Conservation (phyloP, 2,888 invertebrate species). For the Cerastoderma edule region DNA sequence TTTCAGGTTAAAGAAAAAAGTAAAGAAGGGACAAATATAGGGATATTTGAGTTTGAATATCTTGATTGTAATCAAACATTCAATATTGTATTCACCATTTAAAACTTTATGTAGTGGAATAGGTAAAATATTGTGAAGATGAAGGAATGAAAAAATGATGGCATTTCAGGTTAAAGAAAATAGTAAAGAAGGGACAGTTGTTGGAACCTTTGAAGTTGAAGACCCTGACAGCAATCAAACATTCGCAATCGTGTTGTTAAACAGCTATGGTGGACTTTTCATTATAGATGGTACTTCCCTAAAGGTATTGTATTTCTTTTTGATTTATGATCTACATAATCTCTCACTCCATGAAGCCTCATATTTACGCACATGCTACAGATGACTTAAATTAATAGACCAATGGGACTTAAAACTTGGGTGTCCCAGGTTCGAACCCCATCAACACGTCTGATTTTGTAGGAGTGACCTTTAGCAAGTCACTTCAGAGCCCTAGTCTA, state of each 20-base stretch:
- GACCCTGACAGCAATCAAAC: constrained; percentile 61
- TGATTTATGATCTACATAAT: no score
- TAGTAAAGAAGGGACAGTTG: constrained; percentile 54
- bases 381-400: no score
- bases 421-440: no score
- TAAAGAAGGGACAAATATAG: constrained; percentile 54
- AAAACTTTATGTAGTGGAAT: no score
- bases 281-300: constrained; percentile 49
- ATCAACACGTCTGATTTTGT: no score
- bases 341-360: no score
- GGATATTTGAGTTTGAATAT: constrained; percentile 43
- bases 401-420: no score
- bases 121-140: not conserved
- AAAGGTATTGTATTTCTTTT: no score
- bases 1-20: constrained; percentile 66
- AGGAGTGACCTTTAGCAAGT: no score
- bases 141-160: not conserved
- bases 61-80: constrained; percentile 62
- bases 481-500: no score
- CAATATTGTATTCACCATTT: constrained; percentile 47
- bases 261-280: constrained; percentile 60
- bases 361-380: no score
- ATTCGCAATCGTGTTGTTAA: constrained; percentile 54
- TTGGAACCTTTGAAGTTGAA: constrained; percentile 45
- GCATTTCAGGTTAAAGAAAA: constrained; percentile 62